These are phyloP conservation scores for Euplexia lucipara DNA, from an alignment of 2,888 invertebrate genomes.

Conservation along the genomic window DNA sequence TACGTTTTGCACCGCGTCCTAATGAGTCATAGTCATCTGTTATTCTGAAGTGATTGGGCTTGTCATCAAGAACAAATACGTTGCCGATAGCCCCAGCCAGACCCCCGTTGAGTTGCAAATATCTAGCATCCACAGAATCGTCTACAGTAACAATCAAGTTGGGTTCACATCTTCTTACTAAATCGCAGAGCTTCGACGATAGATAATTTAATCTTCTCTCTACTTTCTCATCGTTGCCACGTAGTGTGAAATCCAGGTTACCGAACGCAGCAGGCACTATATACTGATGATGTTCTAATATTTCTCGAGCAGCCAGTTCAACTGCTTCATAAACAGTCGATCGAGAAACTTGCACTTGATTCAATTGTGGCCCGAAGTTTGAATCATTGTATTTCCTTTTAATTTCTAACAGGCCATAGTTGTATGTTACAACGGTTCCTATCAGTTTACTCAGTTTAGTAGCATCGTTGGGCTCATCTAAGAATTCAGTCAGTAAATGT, in stretches of 20 bases:
- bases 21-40: not conserved
- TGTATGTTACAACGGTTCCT: slow-evolving; percentile 4
- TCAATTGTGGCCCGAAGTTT: no score
- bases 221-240: slow-evolving; percentile 17
- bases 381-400: not conserved
- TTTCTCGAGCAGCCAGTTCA: slow-evolving; percentile 10
- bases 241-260: slow-evolving; percentile 45
- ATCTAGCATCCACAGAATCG: not conserved
- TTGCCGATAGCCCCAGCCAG: slow-evolving; percentile 8
- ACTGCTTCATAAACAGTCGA: not conserved
- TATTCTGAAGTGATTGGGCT: not conserved
- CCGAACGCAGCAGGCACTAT: slow-evolving; percentile 53
- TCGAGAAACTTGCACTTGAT: slow-evolving; percentile 1
- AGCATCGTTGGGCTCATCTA: not conserved
- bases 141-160: slow-evolving; percentile 27
- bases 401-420: not conserved
- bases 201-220: slow-evolving; percentile 3
- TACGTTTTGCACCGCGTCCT: not conserved
- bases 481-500: not conserved
- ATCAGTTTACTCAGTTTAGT: slow-evolving; percentile 8
- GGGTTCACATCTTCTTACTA: not conserved
- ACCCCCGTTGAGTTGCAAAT: not conserved
- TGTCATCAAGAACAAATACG: slow-evolving; percentile 8
- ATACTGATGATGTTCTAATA: slow-evolving; percentile 17
- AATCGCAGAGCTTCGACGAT: fast-evolving